Base-by-base conservation (phyloP, 2,888 invertebrate species). In the Cotesia congregata region DNA sequence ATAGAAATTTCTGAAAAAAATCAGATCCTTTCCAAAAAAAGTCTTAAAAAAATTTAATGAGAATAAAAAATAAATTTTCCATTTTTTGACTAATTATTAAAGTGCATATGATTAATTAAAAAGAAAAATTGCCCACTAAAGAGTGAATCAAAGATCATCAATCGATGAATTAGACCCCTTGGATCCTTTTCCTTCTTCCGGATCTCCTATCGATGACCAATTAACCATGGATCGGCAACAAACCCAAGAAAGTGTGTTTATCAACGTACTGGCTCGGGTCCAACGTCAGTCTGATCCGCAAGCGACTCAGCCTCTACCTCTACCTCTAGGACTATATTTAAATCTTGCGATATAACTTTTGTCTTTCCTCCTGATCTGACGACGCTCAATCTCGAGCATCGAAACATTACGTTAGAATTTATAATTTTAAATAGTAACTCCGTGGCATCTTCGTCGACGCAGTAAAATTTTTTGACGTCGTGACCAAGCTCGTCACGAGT, bases 321-420 rank as follows among this genome's bases (percentile, higher is more conserved):
- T 72, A 68, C 64, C 74, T 74, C 67, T 64, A 67, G 30, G 50
- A 74, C 77, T 77, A 77, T 77, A 77, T 77, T 77, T 77, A 77
- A 77, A 77, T 74, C 70, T 69, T 71, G 41, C 74, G 67, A 77
- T 77, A 73, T 38, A 73, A 20, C 50, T 39, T 68, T 39, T 68
- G 39, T 60, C 60, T 40, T 41, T 30, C 30, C 30, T 30, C 30
- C 38, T 30, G 50, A 38, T 65, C 30, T 62, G 59, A 73, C 60
- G 40, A 72, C 39, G 60, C 68, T 9, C 40, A 60, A 67, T 61
- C 69, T 60, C 67, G 67, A 61, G 68, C 40, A 30, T 30, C 30
- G 30, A 30, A 30, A 17, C 67, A 67, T 67, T 20, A 65, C 38
- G 12, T 65, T 15, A 62, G 15, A 17, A 12, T 62, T 62, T 62